Percentiles rank a stretch among this genome's conserved stretches.
Conservation (phyloP, 2,797 vertebrate genomes). For the Decapterus maruadsi region DNA sequence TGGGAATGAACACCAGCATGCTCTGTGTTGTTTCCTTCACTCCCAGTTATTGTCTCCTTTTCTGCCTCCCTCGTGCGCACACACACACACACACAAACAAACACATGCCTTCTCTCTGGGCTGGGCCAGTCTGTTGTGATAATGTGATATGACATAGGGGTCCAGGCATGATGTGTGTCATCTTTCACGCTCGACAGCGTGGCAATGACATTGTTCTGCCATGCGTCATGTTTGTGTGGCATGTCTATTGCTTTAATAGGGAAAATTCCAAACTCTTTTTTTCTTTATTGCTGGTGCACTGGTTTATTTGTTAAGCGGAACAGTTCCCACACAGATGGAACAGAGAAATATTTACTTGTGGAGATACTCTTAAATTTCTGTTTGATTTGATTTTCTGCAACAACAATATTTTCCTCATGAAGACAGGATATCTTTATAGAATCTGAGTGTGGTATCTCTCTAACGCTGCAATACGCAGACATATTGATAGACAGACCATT, state of each 20-base stretch:
- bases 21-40: constrained; percentile 70
- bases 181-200: constrained; percentile 70
- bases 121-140: constrained; percentile 70
- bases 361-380: constrained; percentile 41
- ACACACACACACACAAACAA: constrained; percentile 14
- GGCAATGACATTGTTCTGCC: constrained; percentile 68
- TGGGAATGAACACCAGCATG: constrained; percentile 70
- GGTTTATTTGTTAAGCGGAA: not conserved
- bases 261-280: constrained; percentile 7
- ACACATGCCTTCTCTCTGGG: constrained; percentile 48
- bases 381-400: constrained; percentile 37
- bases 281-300: not conserved
- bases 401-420: constrained; percentile 34
- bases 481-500: constrained; percentile 74
- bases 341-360: constrained; percentile 21
- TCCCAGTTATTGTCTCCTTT: constrained; percentile 64
- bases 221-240: constrained; percentile 52
- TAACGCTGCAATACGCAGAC: constrained; percentile 56
- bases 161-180: constrained; percentile 76
- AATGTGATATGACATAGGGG: constrained; percentile 74
- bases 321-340: constrained; percentile 4
- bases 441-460: constrained; percentile 52
- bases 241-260: constrained; percentile 46
- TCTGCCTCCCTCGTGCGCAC: constrained; percentile 40
- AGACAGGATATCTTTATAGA: constrained; percentile 51